These are phyloP conservation scores for Athene cunicularia DNA, from an alignment of 2,113 vertebrate species.

Conservation along the genomic window DNA sequence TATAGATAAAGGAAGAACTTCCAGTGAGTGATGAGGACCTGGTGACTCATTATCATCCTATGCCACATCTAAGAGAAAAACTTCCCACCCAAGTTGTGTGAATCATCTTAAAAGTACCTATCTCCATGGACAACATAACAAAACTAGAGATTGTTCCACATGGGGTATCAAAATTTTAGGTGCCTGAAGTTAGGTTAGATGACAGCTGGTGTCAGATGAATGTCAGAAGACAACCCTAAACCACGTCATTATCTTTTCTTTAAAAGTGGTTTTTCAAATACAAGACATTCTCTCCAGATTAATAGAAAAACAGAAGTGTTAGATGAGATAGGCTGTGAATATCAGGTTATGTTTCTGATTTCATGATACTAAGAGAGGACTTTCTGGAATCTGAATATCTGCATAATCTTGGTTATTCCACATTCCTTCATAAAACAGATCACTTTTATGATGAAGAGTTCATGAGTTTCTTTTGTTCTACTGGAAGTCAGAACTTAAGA, in stretches of 20 bases:
- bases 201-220: background rate
- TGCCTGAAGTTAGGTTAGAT: background rate
- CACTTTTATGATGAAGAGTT: background rate
- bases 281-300: background rate
- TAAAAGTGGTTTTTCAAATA: background rate
- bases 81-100: background rate
- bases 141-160: background rate
- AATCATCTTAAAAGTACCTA: background rate
- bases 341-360: background rate
- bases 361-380: background rate
- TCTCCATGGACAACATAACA: background rate
- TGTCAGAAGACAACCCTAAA: background rate
- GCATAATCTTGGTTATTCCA: background rate
- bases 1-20: background rate
- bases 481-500: background rate
- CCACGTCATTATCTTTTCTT: background rate
- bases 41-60: background rate
- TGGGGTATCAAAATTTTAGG: background rate
- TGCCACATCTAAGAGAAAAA: background rate
- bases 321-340: background rate
- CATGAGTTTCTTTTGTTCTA: background rate
- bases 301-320: background rate
- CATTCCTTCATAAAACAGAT: background rate
- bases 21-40: background rate
- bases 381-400: background rate